Evolutionary conservation across 2,888 invertebrate species (phyloP).

Genomic region (Clepsis dumicolana): DNA sequence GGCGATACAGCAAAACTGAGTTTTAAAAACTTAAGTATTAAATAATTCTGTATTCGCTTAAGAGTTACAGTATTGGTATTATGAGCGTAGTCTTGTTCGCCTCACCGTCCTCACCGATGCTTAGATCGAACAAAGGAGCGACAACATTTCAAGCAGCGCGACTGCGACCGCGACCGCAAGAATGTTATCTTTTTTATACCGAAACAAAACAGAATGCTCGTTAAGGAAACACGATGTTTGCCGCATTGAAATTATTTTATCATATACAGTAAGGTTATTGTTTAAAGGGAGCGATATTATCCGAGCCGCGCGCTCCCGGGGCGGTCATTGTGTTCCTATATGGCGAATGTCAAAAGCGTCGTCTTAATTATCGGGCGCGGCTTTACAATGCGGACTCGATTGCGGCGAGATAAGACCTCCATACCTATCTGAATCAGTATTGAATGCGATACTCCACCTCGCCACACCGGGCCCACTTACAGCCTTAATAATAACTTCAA

Average conservation of each 20-base stretch:
- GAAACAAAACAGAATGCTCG: slow-evolving; percentile 71
- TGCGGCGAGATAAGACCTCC: slow-evolving; percentile 81
- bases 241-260: slow-evolving; percentile 83
- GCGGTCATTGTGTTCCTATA: slow-evolving; percentile 86
- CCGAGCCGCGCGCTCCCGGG: slow-evolving; percentile 77
- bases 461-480: slow-evolving; percentile 66
- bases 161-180: slow-evolving; percentile 28
- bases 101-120: not conserved
- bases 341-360: slow-evolving; percentile 86
- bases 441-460: slow-evolving; percentile 71
- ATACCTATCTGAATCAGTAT: slow-evolving; percentile 74
- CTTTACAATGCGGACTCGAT: slow-evolving; percentile 84
- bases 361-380: slow-evolving; percentile 85
- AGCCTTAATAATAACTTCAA: slow-evolving; percentile 82
- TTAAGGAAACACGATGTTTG: slow-evolving; percentile 81
- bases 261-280: slow-evolving; percentile 83
- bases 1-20: slow-evolving; percentile 1
- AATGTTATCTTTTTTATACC: slow-evolving; percentile 62
- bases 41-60: not conserved
- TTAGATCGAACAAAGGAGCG: slow-evolving; percentile 38
- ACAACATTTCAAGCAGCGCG: slow-evolving; percentile 35
- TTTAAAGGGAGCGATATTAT: slow-evolving; percentile 82
- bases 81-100: slow-evolving; percentile 1
- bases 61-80: not conserved
- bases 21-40: not conserved